phyloP scores from a whole-genome alignment of 2,113 vertebrate species.

The Alexandromys fortis region DNA sequence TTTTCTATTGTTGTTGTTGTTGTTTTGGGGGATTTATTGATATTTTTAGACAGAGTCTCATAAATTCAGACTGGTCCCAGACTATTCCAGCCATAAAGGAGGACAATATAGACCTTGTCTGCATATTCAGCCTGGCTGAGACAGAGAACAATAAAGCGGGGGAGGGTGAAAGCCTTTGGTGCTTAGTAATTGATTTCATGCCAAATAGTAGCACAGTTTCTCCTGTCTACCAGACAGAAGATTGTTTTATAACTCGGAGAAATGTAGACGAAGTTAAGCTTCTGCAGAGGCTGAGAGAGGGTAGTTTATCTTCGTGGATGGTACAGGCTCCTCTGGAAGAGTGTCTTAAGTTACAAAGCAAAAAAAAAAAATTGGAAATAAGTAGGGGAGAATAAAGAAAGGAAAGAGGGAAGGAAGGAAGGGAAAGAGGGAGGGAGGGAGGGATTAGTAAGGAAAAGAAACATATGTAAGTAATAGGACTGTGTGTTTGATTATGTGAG shows the following conservation, averaged over 20 bases:
- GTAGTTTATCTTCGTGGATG: background rate
- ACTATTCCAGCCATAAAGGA: background rate
- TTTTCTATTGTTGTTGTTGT: background rate
- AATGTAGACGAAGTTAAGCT: background rate
- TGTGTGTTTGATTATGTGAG: too few relatives aligned
- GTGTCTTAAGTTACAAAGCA: background rate
- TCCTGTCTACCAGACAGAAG: background rate
- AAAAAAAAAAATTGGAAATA: background rate
- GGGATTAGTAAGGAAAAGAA: too few relatives aligned
- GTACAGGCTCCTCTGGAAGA: background rate
- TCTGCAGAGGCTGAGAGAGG: background rate
- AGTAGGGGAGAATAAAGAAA: too few relatives aligned
- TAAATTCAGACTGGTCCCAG: background rate
- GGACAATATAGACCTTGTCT: background rate
- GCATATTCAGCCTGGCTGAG: background rate
- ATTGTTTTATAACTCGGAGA: background rate
- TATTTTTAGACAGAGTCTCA: background rate
- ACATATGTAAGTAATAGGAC: too few relatives aligned
- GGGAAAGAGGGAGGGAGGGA: too few relatives aligned
- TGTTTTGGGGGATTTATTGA: background rate
- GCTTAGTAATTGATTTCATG: background rate
- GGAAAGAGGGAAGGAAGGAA: too few relatives aligned
- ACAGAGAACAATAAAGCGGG: background rate
- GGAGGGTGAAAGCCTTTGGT: background rate
- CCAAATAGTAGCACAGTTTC: background rate